Evolutionary conservation across 2,888 invertebrate species (phyloP).

Genomic region (Cosmia pyralina): DNA sequence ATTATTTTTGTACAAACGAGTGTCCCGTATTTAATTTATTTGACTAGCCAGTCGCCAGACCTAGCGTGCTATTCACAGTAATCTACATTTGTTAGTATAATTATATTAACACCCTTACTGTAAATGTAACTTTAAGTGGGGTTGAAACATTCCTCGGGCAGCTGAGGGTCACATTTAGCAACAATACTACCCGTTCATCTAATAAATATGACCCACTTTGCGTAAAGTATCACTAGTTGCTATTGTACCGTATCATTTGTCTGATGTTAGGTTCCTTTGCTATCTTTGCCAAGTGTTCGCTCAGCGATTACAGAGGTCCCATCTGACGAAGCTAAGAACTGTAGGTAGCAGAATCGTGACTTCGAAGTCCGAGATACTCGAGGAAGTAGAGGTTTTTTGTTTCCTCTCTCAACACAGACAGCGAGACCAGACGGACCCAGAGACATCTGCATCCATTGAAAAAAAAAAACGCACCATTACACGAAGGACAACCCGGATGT

Average conservation of each 20-base stretch:
- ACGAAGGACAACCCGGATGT: no score
- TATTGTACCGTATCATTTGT: conserved; percentile 26
- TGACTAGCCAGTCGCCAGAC: neutral
- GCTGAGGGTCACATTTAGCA: conserved; percentile 33
- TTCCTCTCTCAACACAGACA: no score
- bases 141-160: conserved; percentile 38
- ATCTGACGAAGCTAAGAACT: neutral
- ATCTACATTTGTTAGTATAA: conserved; percentile 36
- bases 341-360: neutral
- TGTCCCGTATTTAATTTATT: conserved; percentile 6
- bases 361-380: no score
- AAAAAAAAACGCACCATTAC: no score
- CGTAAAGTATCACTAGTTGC: conserved; percentile 22
- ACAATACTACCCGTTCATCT: conserved; percentile 34
- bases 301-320: neutral
- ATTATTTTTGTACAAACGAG: neutral
- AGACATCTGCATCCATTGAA: no score
- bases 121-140: conserved; percentile 50
- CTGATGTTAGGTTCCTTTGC: neutral
- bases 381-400: no score
- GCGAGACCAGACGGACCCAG: no score
- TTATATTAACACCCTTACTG: conserved; percentile 41
- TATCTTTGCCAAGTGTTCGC: neutral
- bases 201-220: conserved; percentile 41
- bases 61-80: conserved; percentile 1